Base-by-base conservation (phyloP, 2,113 vertebrate genomes). In the Planiliza haematocheilus region DNA sequence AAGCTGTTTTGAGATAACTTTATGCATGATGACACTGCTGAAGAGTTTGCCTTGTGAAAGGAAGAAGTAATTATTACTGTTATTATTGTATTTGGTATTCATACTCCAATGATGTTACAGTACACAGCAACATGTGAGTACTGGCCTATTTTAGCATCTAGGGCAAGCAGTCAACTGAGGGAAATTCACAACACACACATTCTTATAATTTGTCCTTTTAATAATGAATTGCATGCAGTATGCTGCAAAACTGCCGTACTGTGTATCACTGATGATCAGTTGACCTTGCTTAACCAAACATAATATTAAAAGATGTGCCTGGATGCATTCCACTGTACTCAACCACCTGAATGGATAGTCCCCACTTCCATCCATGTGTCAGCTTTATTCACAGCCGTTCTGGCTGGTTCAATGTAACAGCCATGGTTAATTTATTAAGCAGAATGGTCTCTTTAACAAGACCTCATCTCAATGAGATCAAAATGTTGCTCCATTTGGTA, bases 1-100 rank as follows among this genome's bases (percentile, higher is more conserved):
- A 80, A 71, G 75, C 51, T 83, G 73, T 76, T 82, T 84, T 17
- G 61, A 84, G 79, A 86, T 84, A 70, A 77, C 61, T 85, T 79
- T 76, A 86, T 82, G 83, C 84, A 78, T 69, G 46, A 55, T 83
- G 86, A 74, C 60, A 49, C 82, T 70, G 70, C 68, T 78, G 51
- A 68, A 38, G 77, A 70, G 51, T 64, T 69, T 63, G 63, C 70
- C 77, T 66, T 43, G 52, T 72, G 68, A 72, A 78, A 61, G 63
- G 65, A 67, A 60, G 60, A 79, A 73, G 49, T 50, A 20, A 81
- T 88, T 88, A 84, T 86, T 73, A 65, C 77, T 63, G 52, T 66
- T 37, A 63, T 70, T 71, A 50, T 21, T 14, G 13, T 21, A 63
- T 77, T 77, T 78, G 61, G 58, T 65, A 69, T 81, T 82, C 82